Conservation (phyloP, 1,140 invertebrate species). For the Papilio dardanus region DNA sequence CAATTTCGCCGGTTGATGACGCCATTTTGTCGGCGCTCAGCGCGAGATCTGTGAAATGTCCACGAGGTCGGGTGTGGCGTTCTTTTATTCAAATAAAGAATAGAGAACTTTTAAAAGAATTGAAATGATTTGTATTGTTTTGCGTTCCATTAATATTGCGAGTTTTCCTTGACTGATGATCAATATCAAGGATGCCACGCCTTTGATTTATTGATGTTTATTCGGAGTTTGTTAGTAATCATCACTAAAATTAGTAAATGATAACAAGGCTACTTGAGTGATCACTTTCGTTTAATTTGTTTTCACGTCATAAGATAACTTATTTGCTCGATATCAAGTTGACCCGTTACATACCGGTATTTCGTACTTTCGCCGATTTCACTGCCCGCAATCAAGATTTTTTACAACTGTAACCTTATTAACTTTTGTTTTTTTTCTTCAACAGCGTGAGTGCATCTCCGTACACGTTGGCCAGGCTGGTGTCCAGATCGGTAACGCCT, state of each 20-base stretch:
- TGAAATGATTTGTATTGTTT: neutral
- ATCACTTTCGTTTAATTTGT: neutral
- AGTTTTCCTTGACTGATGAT: neutral
- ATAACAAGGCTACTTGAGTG: neutral
- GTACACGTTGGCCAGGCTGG: conserved; percentile 90
- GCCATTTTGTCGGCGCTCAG: conserved; percentile 70
- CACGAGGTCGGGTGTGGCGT: conserved; percentile 50
- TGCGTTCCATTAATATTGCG: neutral
- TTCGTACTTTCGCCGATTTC: conserved; percentile 8
- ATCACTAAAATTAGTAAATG: neutral
- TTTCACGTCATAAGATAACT: neutral
- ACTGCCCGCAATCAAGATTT: neutral
- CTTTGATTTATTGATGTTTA: conserved; percentile 34
- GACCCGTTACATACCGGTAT: neutral
- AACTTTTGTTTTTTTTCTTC: conserved; percentile 44
- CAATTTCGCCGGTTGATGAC: conserved; percentile 55
- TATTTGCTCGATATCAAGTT: neutral
- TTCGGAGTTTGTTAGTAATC: conserved; percentile 19
- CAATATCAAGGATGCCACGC: conserved; percentile 41
- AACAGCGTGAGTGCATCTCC: conserved; percentile 85
- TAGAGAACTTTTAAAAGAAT: neutral
- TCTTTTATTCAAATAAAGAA: conserved; percentile 45
- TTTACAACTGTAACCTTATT: neutral
- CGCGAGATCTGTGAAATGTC: conserved; percentile 43
- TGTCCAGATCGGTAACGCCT: conserved; percentile 91